Evolutionary conservation across 2,113 vertebrate species (phyloP).

Genomic region (Corythoichthys intestinalis): DNA sequence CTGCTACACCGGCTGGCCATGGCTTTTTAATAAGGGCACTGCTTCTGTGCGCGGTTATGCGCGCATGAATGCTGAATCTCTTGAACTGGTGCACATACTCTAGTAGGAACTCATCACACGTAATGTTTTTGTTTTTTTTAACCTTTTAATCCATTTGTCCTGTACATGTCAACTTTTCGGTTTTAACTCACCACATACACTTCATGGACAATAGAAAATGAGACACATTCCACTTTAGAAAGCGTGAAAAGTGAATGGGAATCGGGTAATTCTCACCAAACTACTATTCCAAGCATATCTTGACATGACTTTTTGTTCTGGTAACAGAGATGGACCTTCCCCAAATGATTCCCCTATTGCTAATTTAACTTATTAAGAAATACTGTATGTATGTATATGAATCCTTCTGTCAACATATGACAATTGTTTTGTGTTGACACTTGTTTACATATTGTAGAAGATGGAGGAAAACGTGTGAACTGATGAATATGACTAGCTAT

Average conservation of each 20-base stretch:
- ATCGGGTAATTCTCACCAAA: background rate
- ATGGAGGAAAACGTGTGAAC: background rate
- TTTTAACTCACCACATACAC: background rate
- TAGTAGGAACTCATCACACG: constrained; percentile 19
- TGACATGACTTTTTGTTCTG: background rate
- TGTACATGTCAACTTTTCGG: background rate
- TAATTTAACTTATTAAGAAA: background rate
- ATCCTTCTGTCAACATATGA: background rate
- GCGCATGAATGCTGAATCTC: constrained; percentile 7
- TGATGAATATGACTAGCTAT: constrained; percentile 3
- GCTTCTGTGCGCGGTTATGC: background rate
- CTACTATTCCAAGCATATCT: background rate
- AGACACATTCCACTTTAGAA: background rate
- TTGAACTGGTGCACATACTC: constrained; percentile 18
- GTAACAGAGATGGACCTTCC: background rate
- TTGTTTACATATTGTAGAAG: constrained; percentile 1
- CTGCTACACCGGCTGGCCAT: constrained; percentile 38
- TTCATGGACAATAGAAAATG: background rate
- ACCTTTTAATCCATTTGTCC: background rate
- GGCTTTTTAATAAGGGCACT: constrained; percentile 43
- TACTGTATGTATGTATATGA: background rate
- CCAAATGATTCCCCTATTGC: background rate
- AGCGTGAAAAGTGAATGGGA: background rate
- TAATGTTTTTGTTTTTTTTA: constrained; percentile 14
- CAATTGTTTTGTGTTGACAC: constrained; percentile 8